Base-by-base conservation (phyloP, 2,888 invertebrate genomes). In the Dynastes grantii region DNA sequence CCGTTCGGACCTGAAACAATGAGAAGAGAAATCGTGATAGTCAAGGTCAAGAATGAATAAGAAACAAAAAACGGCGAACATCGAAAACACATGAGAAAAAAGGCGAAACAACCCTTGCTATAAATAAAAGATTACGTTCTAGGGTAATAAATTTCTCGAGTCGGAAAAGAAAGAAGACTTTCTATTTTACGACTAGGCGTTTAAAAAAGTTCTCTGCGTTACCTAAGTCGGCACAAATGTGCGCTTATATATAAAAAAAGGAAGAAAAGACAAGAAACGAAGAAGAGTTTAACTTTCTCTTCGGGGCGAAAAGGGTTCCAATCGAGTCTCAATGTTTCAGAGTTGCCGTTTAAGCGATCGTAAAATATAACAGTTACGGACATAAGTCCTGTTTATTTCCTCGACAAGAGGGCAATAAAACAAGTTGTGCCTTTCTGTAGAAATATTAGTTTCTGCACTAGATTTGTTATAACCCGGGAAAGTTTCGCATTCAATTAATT, bases 1-100 rank as follows among this genome's bases (percentile, higher is more conserved):
- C 97, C 97, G 88, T 98, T 98, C 78, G 98, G 98, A 90, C 98
- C 98, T 97, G 94, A 85, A 93, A 93, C 88, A 84, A 85, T 83
- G 83, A 84, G 85, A 82, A 83, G 84, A 84, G 83, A 83, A 83
- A 67, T 68, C 78, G 71, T 75, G 73, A 61, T 75, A 75, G 40
- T 75, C 73, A 61, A 61, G 71, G 73, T 61, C 61, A 51, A 51
- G 63, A 32, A 32, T 63, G 51, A 29, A 58, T 58, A 58, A 58
- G 55, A 16, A 16, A 22, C 22, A 51, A 27, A 68, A 29, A 68
- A 51, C 49, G 40, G 49, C 40, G 37, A 73, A 40, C 45, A 45
- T 45, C 45, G 37, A 22, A 73, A 73, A 58, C 32, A 22, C 58
- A 55, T 53, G 53, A 29, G 32, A 71, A 71, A 37, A 75, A 61